Base-by-base conservation (phyloP, 2,113 vertebrate genomes). In the Gasterosteus aculeatus region DNA sequence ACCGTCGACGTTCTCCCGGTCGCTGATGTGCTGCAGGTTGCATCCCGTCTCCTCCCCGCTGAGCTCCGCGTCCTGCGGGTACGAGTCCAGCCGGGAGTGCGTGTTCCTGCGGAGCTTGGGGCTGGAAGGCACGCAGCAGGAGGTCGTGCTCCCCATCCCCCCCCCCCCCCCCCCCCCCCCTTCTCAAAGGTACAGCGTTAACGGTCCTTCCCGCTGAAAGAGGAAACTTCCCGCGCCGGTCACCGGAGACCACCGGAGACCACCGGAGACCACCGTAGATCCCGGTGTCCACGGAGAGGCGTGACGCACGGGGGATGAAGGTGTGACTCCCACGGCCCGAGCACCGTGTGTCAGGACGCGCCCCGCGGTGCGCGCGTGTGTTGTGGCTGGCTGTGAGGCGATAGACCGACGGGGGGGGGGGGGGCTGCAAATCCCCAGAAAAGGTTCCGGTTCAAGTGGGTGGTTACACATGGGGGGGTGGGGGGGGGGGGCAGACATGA, bases 11-110 rank as follows among this genome's bases (percentile, higher is more conserved):
- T 92, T 87, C 70, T 92, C 91, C 53, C 89, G 44, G 88, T 92
- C 91, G 84, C 91, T 92, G 91, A 92, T 92, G 91, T 92, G 91
- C 87, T 92, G 91, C 62, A 92, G 84, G 78, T 87, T 83, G 70
- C 89, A 78, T 0, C 49, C 85, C 33, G 89, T 88, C 67, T 91
- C 91, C 75, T 86, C 88, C 29, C 85, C 58, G 81, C 91, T 89
- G 79, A 85, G 87, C 31, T 92, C 91, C 35, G 89, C 85, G 65
- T 91, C 89, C 77, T 82, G 88, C 10, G 77, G 86, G 86, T 80
- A 83, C 1, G 88, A 87, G 51, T 92, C 91, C 79, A 91, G 88
- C 72, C 91, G 66, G 22, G 87, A 89, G 85, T 92, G 91, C 0
- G 83, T 62, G 29, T 90, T 90, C 58, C 91, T 82, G 67, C 88